These are phyloP conservation scores for Nothoprocta pentlandii DNA, from an alignment of 2,113 vertebrate genomes.

Conservation along the genomic window DNA sequence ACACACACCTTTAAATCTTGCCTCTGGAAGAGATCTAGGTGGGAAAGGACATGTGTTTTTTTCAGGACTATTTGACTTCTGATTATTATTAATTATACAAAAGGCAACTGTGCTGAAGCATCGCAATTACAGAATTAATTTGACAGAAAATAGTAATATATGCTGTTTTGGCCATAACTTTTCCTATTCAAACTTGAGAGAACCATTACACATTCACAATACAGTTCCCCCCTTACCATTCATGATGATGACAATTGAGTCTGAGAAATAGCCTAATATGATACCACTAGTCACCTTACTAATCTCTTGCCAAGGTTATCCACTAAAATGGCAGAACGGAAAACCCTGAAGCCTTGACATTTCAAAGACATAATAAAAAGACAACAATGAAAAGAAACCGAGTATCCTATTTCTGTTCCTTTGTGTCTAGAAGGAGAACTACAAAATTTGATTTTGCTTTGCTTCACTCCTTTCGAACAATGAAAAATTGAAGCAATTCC, in stretches of 20 bases:
- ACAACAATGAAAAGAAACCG: not conserved
- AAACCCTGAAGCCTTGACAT: not conserved
- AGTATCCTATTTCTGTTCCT: not conserved
- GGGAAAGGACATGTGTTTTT: conserved; percentile 24
- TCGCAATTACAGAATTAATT: not conserved
- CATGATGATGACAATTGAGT: not conserved
- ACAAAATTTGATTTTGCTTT: not conserved
- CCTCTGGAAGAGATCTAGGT: not conserved
- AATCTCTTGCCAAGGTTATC: not conserved
- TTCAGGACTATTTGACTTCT: not conserved
- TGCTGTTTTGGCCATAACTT: not conserved
- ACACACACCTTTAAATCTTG: conserved; percentile 28
- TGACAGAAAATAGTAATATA: not conserved
- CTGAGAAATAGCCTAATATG: not conserved
- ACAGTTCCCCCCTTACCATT: not conserved
- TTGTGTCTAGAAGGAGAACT: not conserved
- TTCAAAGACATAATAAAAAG: not conserved
- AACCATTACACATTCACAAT: not conserved
- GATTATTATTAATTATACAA: not conserved
- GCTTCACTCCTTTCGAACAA: not conserved
- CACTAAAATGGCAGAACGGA: not conserved
- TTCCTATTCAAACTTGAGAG: not conserved
- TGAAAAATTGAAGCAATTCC: not conserved
- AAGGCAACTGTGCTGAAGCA: not conserved
- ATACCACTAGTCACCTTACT: not conserved